Percentiles rank a stretch among this genome's conserved stretches.
These are phyloP conservation scores for Villa cingulata DNA, from an alignment of 2,888 invertebrate species.

Conservation along the genomic window DNA sequence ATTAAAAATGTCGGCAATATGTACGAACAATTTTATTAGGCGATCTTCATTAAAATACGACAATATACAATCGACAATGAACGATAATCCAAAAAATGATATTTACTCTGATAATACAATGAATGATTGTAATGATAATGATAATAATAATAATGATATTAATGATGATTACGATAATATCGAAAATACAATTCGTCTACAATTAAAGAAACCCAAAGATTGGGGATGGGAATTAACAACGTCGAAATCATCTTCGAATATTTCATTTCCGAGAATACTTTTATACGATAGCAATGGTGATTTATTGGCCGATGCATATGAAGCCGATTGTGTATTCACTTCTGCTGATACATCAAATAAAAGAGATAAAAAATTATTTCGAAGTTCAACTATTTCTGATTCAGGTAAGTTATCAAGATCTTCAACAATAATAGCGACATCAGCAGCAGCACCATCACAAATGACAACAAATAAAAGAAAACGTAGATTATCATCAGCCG, in stretches of 20 bases:
- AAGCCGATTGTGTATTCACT: slow-evolving; percentile 21
- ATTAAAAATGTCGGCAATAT: neutral
- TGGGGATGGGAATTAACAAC: slow-evolving; percentile 47
- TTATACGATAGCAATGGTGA: slow-evolving; percentile 39
- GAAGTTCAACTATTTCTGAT: slow-evolving; percentile 2
- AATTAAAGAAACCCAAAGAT: slow-evolving; percentile 41
- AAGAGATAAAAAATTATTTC: neutral
- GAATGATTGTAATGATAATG: too few relatives aligned
- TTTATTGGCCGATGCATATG: slow-evolving; percentile 35
- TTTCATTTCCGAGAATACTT: slow-evolving; percentile 40
- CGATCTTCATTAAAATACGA: neutral
- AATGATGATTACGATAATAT: slow-evolving; percentile 20
- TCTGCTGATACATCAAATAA: slow-evolving; percentile 7
- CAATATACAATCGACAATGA: slow-evolving; percentile 46
- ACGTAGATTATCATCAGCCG: slow-evolving; percentile 7
- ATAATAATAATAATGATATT: neutral
- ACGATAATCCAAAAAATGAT: too few relatives aligned
- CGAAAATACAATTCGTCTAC: slow-evolving; percentile 38
- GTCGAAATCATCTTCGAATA: slow-evolving; percentile 43
- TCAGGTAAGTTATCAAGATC: neutral
- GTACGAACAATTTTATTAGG: neutral
- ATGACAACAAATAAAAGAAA: slow-evolving; percentile 3
- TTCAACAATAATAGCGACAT: too few relatives aligned
- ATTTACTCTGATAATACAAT: too few relatives aligned
- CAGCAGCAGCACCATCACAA: too few relatives aligned